Evolutionary conservation across 2,113 vertebrate genomes (phyloP).

Genomic region (Prinia subflava): DNA sequence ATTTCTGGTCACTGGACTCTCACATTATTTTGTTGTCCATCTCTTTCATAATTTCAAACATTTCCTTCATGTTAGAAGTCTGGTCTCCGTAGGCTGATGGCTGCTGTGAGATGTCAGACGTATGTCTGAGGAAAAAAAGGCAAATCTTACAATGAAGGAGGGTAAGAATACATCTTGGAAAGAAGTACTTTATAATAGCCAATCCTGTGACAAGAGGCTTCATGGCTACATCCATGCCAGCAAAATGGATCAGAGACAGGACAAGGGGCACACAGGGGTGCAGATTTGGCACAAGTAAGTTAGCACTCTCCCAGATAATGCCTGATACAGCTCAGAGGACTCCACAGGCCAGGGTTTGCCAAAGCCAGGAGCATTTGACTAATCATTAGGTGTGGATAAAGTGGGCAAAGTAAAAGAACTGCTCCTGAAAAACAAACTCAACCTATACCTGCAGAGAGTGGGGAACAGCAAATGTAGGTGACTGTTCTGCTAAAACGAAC

Average conservation of each 20-base stretch:
- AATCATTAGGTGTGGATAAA: neutral
- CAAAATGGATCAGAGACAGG: neutral
- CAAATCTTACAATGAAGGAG: neutral
- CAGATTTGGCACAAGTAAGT: neutral
- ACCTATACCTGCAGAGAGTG: neutral
- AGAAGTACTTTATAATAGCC: neutral
- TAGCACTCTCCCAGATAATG: neutral
- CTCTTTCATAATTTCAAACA: neutral
- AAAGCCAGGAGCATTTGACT: neutral
- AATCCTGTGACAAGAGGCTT: neutral
- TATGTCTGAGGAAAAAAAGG: neutral
- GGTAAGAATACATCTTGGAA: neutral
- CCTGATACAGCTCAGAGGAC: neutral
- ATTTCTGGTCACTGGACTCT: neutral
- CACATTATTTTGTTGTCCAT: neutral
- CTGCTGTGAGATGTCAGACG: rapidly evolving
- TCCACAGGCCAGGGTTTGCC: neutral
- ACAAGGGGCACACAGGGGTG: neutral
- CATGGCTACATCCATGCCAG: neutral
- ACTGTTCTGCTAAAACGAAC: neutral
- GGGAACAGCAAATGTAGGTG: neutral
- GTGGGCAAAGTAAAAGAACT: neutral
- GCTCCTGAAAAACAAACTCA: neutral
- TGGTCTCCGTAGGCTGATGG: neutral
- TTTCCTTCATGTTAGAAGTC: neutral